Percentiles rank a stretch among this genome's conserved stretches.
Evolutionary conservation across 1,140 invertebrate genomes (phyloP).

Genomic region (Choristoneura fumiferana): DNA sequence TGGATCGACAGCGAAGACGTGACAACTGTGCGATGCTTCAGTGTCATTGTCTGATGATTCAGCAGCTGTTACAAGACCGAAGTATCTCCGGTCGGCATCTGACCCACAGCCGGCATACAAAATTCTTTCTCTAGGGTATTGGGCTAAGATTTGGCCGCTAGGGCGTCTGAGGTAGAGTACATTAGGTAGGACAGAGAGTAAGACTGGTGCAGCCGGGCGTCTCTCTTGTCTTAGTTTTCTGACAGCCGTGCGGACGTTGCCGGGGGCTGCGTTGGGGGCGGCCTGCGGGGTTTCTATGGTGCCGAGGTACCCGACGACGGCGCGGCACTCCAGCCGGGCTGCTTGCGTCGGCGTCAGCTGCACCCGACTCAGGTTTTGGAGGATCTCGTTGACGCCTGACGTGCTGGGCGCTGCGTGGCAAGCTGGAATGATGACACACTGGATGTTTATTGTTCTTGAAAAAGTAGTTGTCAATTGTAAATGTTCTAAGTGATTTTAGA

Average conservation of each 20-base stretch:
- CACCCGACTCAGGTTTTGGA: constrained; percentile 58
- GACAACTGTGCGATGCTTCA: constrained; percentile 91
- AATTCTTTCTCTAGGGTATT: constrained; percentile 91
- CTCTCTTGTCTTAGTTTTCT: constrained; percentile 93
- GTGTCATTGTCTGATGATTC: constrained; percentile 46
- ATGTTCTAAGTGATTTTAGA: no score
- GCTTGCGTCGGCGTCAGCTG: constrained; percentile 55
- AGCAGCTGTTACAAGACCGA: constrained; percentile 91
- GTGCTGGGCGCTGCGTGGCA: constrained; percentile 64
- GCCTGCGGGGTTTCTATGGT: constrained; percentile 97
- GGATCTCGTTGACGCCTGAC: constrained; percentile 65
- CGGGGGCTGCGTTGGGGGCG: constrained; percentile 86
- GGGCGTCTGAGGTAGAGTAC: constrained; percentile 88
- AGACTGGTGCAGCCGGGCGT: constrained; percentile 90
- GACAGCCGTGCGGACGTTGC: constrained; percentile 89
- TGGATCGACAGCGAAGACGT: constrained; percentile 96
- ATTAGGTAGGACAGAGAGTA: constrained; percentile 90
- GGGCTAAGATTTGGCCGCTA: constrained; percentile 75
- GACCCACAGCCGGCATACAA: constrained; percentile 94
- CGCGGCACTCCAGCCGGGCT: constrained; percentile 84
- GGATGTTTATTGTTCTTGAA: no score
- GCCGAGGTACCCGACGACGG: constrained; percentile 95
- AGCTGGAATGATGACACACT: constrained; percentile 59
- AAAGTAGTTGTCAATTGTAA: no score
- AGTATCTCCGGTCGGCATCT: constrained; percentile 94